Conservation (phyloP, 1,140 invertebrate species). For the Caerostris extrusa region DNA sequence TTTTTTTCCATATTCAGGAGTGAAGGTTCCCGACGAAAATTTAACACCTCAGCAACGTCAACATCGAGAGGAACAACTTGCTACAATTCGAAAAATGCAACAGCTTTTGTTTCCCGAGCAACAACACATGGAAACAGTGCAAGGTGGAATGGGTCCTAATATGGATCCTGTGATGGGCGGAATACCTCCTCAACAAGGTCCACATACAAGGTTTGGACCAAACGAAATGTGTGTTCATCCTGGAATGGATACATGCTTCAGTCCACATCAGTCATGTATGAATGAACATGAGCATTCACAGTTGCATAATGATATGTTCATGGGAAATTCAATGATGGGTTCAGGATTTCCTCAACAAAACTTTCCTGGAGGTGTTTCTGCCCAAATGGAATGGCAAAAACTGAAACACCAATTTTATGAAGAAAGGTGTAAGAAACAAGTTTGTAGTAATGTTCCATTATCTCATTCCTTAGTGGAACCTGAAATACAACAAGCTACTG, state of each 20-base stretch:
- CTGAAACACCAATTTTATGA: conserved; percentile 85
- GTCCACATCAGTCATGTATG: conserved; percentile 77
- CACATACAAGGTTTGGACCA: conserved; percentile 70
- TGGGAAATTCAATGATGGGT: conserved; percentile 80
- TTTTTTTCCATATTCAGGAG: conserved; percentile 80
- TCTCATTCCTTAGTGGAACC: conserved; percentile 56
- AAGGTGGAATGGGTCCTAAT: conserved; percentile 46
- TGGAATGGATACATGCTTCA: conserved; percentile 72
- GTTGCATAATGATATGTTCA: conserved; percentile 72
- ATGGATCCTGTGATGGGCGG: conserved; percentile 78
- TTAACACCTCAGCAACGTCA: conserved; percentile 95
- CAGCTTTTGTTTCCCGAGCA: conserved; percentile 89
- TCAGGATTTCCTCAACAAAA: conserved; percentile 79
- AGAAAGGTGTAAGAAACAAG: conserved; percentile 81
- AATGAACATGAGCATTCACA: conserved; percentile 75
- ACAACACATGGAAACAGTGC: conserved; percentile 76
- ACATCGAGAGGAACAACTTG: conserved; percentile 94
- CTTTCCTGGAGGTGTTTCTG: conserved; percentile 79
- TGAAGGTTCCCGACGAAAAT: conserved; percentile 97
- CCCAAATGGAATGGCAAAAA: conserved; percentile 89
- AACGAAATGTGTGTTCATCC: conserved; percentile 76
- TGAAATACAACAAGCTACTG: conserved; percentile 21
- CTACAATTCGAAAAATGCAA: conserved; percentile 95
- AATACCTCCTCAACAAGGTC: conserved; percentile 79
- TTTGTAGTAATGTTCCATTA: conserved; percentile 62